A percentile compares a stretch with the other conserved stretches of the same genome.
Evolutionary conservation across 2,888 invertebrate genomes (phyloP).

Genomic region (Graphium colonna): DNA sequence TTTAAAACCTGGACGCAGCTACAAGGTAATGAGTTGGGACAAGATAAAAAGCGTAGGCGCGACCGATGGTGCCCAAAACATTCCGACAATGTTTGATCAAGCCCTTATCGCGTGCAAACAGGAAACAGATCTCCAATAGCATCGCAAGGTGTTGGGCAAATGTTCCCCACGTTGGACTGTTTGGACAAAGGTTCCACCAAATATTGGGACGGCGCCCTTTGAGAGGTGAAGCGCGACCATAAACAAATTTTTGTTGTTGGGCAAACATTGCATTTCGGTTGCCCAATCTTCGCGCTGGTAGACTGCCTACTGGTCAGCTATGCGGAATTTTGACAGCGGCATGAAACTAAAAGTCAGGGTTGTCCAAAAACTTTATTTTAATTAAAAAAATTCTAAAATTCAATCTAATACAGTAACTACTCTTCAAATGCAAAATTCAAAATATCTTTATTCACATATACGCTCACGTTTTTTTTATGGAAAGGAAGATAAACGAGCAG

Average conservation of each 20-base stretch:
- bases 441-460: too few relatives aligned
- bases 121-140: conserved; percentile 48
- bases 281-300: conserved; percentile 11
- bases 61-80: conserved; percentile 32
- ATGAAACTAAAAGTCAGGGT: background rate
- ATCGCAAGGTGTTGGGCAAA: conserved; percentile 41
- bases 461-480: too few relatives aligned
- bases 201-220: conserved; percentile 46
- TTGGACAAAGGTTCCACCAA: conserved; percentile 45
- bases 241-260: conserved; percentile 35
- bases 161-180: conserved; percentile 38
- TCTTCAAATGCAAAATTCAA: too few relatives aligned
- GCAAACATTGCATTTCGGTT: conserved; percentile 34
- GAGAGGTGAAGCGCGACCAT: too few relatives aligned
- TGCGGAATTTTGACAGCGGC: background rate
- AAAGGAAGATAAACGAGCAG: too few relatives aligned
- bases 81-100: conserved; percentile 48
- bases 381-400: too few relatives aligned
- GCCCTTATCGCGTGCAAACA: conserved; percentile 54
- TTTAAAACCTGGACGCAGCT: background rate
- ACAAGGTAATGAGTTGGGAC: background rate
- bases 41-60: background rate
- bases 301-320: conserved; percentile 5
- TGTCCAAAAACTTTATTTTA: background rate
- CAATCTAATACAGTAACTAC: too few relatives aligned